Evolutionary conservation across 2,888 invertebrate species (phyloP), one percentile per base, ranked within the genome.

Genomic region (Anticlea derivata): DNA sequence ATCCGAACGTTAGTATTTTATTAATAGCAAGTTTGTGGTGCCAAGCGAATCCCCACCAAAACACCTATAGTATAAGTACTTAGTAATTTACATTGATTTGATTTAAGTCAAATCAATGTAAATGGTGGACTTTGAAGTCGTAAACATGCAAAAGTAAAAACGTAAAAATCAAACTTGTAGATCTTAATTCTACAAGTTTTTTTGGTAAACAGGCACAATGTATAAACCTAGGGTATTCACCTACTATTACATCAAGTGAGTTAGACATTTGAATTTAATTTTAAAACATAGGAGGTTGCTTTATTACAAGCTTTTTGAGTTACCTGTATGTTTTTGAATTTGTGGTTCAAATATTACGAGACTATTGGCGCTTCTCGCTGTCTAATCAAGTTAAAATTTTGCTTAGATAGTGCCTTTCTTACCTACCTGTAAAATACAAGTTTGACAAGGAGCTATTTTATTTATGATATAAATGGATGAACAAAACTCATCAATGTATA

Each of bases 71-170:
- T n/a, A n/a, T n/a, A n/a, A n/a, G n/a, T n/a, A n/a, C n/a, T n/a
- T n/a, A n/a, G n/a, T n/a, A n/a, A n/a, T n/a, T n/a, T n/a, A n/a
- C n/a, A n/a, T n/a, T n/a, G n/a, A n/a, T n/a, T 30, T 1, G 27
- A 45, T 8, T 7, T 38, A 50, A 46, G 47, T 50, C n/a, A n/a
- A 48, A 50, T 50, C 44, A 52, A 46, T 55, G 55, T 57, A 55
- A 57, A 57, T 41, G 51, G 43, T 31, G 39, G 48, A 46, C 24
- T 50, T 37, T 50, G 31, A 40, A 51, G 46, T 27, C 39, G 20
- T 20, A 10, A 20, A 7, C n/a, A 1, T 30, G n/a, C 0, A 39
- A 27, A 13, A 38, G 8, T 8, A 17, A 7, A 39, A 39, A 17
- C 27, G 6, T 2, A 34, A 34, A 26, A 26, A 6, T 17, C 33